phyloP scores from a whole-genome alignment of 2,113 vertebrate genomes.

The Eleginops maclovinus region DNA sequence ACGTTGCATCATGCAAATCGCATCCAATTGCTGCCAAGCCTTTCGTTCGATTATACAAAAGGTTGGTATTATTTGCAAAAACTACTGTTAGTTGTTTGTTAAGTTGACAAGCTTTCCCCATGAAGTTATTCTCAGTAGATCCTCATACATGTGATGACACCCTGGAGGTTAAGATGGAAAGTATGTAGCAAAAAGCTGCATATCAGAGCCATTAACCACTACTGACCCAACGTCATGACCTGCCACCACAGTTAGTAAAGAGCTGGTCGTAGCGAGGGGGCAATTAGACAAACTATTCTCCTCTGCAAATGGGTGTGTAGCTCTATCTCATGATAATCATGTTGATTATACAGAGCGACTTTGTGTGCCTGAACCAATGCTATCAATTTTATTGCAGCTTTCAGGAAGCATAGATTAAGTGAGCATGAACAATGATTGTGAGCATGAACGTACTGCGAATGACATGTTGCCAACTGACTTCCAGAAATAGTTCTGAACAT shows the following conservation, averaged over 20 bases:
- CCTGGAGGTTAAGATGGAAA: background rate
- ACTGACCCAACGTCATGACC: background rate
- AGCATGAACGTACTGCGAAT: background rate
- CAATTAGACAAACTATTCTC: background rate
- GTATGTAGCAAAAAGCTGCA: background rate
- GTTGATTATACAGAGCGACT: background rate
- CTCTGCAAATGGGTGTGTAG: background rate
- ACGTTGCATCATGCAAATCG: too few relatives aligned
- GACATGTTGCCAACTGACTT: background rate
- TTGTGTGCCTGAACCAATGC: slow-evolving; percentile 1
- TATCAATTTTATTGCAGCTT: background rate
- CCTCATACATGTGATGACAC: background rate
- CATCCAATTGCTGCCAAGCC: background rate
- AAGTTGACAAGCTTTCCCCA: background rate
- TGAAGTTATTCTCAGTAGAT: background rate
- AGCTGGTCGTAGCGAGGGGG: background rate
- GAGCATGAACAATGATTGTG: background rate
- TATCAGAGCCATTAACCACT: background rate
- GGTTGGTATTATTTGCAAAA: background rate
- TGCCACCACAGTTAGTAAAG: background rate
- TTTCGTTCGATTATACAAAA: background rate
- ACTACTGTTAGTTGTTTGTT: background rate
- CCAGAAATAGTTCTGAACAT: background rate
- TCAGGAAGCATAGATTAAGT: background rate
- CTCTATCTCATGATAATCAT: background rate